Conservation (phyloP, 2,797 vertebrate species). For the Chanos chanos region DNA sequence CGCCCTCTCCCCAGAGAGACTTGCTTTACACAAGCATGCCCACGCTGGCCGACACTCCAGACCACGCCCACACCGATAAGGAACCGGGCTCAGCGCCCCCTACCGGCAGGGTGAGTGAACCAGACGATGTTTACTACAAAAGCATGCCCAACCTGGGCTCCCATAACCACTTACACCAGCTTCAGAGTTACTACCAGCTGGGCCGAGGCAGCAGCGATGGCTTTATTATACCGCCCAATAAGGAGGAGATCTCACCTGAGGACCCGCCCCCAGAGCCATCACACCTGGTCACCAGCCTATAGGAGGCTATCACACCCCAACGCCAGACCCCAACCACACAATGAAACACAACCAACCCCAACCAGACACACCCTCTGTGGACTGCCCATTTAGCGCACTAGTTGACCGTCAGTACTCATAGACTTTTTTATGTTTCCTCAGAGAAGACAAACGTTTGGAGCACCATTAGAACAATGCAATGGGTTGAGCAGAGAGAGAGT, state of each 20-base stretch:
- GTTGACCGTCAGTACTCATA: slow-evolving; percentile 52
- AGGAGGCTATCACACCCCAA: slow-evolving; percentile 59
- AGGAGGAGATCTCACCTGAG: slow-evolving; percentile 83
- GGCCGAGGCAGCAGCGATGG: slow-evolving; percentile 96
- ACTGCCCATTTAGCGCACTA: no score
- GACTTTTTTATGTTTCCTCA: slow-evolving; percentile 67
- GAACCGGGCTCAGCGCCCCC: slow-evolving; percentile 31
- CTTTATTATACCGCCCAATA: slow-evolving; percentile 89
- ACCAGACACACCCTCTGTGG: not conserved
- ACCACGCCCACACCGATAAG: slow-evolving; percentile 40
- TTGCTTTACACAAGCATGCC: slow-evolving; percentile 97
- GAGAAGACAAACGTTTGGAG: not conserved
- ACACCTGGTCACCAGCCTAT: slow-evolving; percentile 98
- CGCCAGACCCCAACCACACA: not conserved
- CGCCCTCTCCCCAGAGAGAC: slow-evolving; percentile 85
- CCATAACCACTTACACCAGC: slow-evolving; percentile 89
- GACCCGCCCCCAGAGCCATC: slow-evolving; percentile 81
- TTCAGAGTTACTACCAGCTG: slow-evolving; percentile 95
- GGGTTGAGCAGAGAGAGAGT: no score
- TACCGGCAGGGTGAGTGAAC: slow-evolving; percentile 66
- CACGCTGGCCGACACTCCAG: slow-evolving; percentile 76
- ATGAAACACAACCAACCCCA: not conserved
- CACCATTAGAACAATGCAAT: slow-evolving; percentile 22
- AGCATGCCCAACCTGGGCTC: slow-evolving; percentile 98
- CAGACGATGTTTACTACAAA: slow-evolving; percentile 96